Conservation (phyloP, 2,888 invertebrate species). For the Lepidochrysops patricia region DNA sequence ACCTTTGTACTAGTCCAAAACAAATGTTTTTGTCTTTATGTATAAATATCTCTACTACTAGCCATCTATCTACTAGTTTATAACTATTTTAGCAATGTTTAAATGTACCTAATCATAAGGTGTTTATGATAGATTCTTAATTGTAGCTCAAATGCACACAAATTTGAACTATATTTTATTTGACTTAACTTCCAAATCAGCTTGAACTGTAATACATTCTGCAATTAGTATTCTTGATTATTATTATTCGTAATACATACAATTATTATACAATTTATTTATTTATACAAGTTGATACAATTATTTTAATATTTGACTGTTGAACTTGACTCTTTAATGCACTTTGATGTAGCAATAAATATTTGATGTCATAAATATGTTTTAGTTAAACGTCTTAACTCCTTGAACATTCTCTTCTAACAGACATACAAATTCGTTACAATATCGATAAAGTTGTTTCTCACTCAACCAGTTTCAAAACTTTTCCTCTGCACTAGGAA, state of each 20-base stretch:
- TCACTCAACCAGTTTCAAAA: too few species aligned
- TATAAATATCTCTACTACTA: too few species aligned
- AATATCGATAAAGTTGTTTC: too few species aligned
- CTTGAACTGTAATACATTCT: too few species aligned
- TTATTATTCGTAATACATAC: too few species aligned
- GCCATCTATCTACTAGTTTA: not conserved
- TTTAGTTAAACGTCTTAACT: not conserved
- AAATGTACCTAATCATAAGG: not conserved
- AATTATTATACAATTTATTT: too few species aligned
- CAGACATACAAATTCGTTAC: too few species aligned
- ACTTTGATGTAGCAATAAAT: slow-evolving; percentile 7
- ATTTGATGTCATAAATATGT: slow-evolving; percentile 4
- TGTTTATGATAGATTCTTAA: not conserved
- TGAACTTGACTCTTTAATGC: not conserved
- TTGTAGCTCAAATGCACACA: not conserved
- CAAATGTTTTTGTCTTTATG: too few species aligned
- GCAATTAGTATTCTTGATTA: too few species aligned
- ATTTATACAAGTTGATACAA: not conserved
- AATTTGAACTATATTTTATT: not conserved
- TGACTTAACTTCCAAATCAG: not conserved
- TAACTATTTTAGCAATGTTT: too few species aligned
- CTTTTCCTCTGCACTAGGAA: too few species aligned
- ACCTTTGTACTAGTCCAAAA: not conserved
- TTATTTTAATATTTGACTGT: not conserved
- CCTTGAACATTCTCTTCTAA: too few species aligned